Percentiles rank a stretch among this genome's conserved stretches.
These are phyloP conservation scores for Zeuzera pyrina DNA, from an alignment of 2,888 invertebrate genomes.

Conservation along the genomic window DNA sequence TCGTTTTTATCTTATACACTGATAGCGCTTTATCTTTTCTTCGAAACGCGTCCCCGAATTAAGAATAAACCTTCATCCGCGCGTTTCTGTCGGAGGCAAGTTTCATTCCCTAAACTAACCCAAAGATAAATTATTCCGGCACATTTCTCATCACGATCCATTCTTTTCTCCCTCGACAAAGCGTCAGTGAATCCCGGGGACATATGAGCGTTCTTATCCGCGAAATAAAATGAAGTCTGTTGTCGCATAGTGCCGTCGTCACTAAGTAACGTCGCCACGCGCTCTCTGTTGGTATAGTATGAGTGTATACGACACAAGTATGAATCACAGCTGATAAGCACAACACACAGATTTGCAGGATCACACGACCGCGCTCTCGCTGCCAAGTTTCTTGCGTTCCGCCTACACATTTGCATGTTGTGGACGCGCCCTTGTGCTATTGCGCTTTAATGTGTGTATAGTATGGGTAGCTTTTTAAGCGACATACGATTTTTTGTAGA, in stretches of 20 bases:
- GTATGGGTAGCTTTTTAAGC: too few relatives aligned
- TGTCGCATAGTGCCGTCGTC: constrained; percentile 27
- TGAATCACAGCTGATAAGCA: constrained; percentile 68
- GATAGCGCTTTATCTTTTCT: constrained; percentile 41
- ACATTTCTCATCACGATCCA: constrained; percentile 61
- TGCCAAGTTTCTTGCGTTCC: constrained; percentile 61
- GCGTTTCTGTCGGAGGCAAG: constrained; percentile 40
- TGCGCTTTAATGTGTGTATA: constrained; percentile 23
- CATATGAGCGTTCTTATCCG: constrained; percentile 54
- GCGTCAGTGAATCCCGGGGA: constrained; percentile 53
- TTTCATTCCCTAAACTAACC: constrained; percentile 54
- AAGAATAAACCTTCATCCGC: constrained; percentile 52
- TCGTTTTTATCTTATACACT: constrained; percentile 55
- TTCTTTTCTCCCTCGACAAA: constrained; percentile 57
- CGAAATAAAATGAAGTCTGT: constrained; percentile 52
- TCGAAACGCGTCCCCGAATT: constrained; percentile 50
- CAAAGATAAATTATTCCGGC: constrained; percentile 62
- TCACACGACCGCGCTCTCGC: constrained; percentile 37
- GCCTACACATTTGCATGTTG: constrained; percentile 60
- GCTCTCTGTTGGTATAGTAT: constrained; percentile 27
- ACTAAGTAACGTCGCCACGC: constrained; percentile 41
- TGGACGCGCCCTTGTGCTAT: constrained; percentile 33
- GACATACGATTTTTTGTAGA: too few relatives aligned
- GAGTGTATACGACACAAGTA: constrained; percentile 34
- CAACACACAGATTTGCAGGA: constrained; percentile 58